These are phyloP conservation scores for Rhincodon typus DNA, from an alignment of 2,797 vertebrate genomes.

Conservation along the genomic window DNA sequence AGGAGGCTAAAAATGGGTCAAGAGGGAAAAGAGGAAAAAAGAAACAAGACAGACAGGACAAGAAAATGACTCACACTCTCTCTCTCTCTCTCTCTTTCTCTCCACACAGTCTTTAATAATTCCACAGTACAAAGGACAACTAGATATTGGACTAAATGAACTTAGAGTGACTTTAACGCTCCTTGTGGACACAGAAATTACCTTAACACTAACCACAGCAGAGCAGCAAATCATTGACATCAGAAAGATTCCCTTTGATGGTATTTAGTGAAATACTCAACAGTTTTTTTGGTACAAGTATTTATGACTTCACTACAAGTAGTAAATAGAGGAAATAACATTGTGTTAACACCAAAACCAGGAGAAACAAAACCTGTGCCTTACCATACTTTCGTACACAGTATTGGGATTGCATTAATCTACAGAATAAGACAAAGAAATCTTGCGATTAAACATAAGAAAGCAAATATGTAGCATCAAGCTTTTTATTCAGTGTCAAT, in stretches of 20 bases:
- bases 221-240: background rate
- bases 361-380: background rate
- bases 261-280: background rate
- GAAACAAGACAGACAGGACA: background rate
- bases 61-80: background rate
- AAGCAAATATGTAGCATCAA: background rate
- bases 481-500: background rate
- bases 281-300: background rate
- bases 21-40: background rate
- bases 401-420: background rate
- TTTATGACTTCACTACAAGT: background rate
- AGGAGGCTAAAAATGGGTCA: background rate
- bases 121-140: background rate
- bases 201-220: background rate
- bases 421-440: background rate
- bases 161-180: background rate
- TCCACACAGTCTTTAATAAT: background rate
- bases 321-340: background rate
- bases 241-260: background rate
- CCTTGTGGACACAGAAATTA: background rate
- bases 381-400: background rate
- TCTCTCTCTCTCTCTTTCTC: too few relatives aligned
- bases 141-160: background rate
- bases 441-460: background rate
- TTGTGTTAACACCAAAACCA: background rate